These are phyloP conservation scores for Antheraea assamensis DNA, from an alignment of 2,888 invertebrate species.

Conservation along the genomic window DNA sequence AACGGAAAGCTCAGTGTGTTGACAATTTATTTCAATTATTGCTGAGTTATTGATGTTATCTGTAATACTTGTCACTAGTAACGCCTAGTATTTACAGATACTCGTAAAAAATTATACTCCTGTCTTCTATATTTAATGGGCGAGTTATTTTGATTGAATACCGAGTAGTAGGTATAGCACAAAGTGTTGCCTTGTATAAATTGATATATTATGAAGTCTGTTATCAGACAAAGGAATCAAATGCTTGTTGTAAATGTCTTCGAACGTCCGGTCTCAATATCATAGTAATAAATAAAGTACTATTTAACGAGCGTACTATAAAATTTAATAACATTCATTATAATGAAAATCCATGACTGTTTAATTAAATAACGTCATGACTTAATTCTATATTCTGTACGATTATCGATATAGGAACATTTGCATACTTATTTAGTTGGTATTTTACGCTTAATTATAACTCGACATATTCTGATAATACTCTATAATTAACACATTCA, in stretches of 20 bases:
- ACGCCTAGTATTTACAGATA: constrained; percentile 11
- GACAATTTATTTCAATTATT: constrained; percentile 57
- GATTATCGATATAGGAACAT: background rate
- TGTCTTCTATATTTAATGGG: constrained; percentile 32
- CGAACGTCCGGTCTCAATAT: constrained; percentile 15
- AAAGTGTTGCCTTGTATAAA: constrained; percentile 19
- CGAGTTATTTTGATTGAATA: constrained; percentile 36
- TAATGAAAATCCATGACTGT: constrained; percentile 12
- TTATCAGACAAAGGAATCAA: constrained; percentile 9
- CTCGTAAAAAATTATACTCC: constrained; percentile 30
- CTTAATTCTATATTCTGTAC: constrained; percentile 7
- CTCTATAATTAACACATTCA: background rate
- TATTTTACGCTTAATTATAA: constrained; percentile 1
- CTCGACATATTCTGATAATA: background rate
- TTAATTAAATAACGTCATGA: constrained; percentile 20
- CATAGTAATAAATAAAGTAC: constrained; percentile 14
- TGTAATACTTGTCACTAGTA: constrained; percentile 28
- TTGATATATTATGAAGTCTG: constrained; percentile 17
- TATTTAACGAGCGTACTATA: constrained; percentile 12
- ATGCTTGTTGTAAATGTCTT: constrained; percentile 16
- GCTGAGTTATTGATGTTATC: constrained; percentile 50
- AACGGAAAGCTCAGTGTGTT: constrained; percentile 45
- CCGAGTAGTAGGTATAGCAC: constrained; percentile 22
- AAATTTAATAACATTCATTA: constrained; percentile 14
- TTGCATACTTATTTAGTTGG: background rate